Evolutionary conservation across 2,113 vertebrate genomes (phyloP).

Genomic region (Gambusia holbrooki): DNA sequence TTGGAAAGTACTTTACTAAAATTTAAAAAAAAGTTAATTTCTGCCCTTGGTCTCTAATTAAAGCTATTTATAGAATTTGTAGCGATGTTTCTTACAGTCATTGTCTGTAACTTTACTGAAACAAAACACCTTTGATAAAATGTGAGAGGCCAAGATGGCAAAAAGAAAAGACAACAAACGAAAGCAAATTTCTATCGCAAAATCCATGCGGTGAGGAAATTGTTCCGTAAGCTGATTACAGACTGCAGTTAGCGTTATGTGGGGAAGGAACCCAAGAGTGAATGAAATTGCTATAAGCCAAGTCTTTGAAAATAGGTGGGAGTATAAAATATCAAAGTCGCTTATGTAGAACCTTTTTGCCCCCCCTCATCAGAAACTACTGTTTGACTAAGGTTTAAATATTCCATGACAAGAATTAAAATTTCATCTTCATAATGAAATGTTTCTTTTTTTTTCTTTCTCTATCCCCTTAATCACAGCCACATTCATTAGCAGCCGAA

Average conservation of each 20-base stretch:
- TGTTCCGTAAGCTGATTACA: constrained; percentile 69
- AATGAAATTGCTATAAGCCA: constrained; percentile 56
- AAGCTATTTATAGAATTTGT: neutral
- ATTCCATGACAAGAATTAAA: neutral
- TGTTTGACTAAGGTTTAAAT: neutral
- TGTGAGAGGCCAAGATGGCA: neutral
- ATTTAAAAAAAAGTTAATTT: neutral
- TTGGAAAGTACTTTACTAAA: neutral
- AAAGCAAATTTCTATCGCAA: constrained; percentile 15
- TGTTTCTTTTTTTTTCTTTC: no score
- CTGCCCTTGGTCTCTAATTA: neutral
- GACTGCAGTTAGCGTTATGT: constrained; percentile 61
- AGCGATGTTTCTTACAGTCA: neutral
- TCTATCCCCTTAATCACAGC: no score
- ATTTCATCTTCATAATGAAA: neutral
- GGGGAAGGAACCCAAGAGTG: constrained; percentile 57
- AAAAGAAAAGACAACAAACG: neutral
- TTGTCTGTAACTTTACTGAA: neutral
- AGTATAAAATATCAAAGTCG: constrained; percentile 8
- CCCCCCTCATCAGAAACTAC: neutral
- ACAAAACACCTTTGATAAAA: neutral
- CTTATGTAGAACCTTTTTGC: neutral
- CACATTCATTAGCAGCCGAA: neutral
- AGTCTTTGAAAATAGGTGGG: constrained; percentile 20
- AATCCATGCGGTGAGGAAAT: constrained; percentile 55